phyloP scores from a whole-genome alignment of 2,797 vertebrate species.

The Furcifer pardalis region DNA sequence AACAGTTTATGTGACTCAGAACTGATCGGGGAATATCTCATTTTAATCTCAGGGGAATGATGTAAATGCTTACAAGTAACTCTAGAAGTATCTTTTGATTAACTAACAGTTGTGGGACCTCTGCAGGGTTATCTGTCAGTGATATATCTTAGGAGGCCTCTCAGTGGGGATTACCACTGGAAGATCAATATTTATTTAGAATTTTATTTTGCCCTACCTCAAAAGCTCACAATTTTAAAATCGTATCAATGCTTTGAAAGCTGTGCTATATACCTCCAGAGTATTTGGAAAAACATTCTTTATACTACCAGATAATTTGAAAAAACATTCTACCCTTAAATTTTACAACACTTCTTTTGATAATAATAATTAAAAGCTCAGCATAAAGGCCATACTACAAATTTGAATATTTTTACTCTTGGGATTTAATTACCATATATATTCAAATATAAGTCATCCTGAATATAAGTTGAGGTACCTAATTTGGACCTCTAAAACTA shows the following conservation, averaged over 20 bases:
- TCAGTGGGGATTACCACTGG: neutral
- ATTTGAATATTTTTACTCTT: neutral
- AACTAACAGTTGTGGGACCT: neutral
- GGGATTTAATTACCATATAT: neutral
- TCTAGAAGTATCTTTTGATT: neutral
- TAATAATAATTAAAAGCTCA: neutral
- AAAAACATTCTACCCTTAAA: neutral
- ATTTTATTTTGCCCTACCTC: neutral
- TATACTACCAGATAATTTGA: neutral
- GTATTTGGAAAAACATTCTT: neutral
- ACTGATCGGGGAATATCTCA: neutral
- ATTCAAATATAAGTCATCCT: too few relatives aligned
- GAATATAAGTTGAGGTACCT: too few relatives aligned
- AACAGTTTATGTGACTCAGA: neutral
- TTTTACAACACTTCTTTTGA: neutral
- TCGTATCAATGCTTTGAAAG: neutral
- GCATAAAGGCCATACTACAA: neutral
- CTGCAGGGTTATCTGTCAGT: neutral
- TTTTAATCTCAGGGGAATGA: neutral
- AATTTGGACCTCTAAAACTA: too few relatives aligned
- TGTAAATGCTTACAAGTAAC: constrained; percentile 7
- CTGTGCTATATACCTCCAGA: neutral
- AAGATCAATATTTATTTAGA: neutral
- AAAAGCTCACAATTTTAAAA: constrained; percentile 1
- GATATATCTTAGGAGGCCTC: neutral